Evolutionary conservation across 2,888 invertebrate genomes (phyloP), one percentile per base, ranked within the genome.

Genomic region (Athripsodes cinereus): DNA sequence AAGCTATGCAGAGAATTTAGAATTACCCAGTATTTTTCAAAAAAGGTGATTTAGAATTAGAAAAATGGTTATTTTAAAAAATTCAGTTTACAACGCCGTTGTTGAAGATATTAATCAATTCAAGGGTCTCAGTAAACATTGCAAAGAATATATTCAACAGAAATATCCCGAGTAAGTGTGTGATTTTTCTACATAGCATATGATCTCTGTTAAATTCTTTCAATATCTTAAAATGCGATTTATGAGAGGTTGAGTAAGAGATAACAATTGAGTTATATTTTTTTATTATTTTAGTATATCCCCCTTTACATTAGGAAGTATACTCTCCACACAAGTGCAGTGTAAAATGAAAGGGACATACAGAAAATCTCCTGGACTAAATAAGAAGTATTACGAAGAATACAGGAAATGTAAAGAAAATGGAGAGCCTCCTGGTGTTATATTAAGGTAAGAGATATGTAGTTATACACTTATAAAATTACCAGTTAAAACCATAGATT

Each of bases 281-380:
- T 26, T 26, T 26, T 3, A 26, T 26, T 26, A 26, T 26, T 26
- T 26, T 26, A 86, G 86, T 48, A 70, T 87, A 55, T 78, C 81
- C 51, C 69, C 77, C 48, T 72, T 78, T 53, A 85, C 89, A 0
- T 67, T 91, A 35, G 83, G 83, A 55, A 88, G 90, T 69, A 89
- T 92, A 65, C 70, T 88, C 58, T 81, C 83, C 22, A 74, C 82
- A 48, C 81, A 88, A 66, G 78, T 85, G 49, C 83, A 84, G 68
- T 78, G 81, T 65, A 78, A 79, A 59, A 83, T 86, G 79, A 88
- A 85, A 69, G 72, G 73, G 11, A 82, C 76, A 60, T 84, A 86
- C 67, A 73, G 78, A 63, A 83, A 81, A 65, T 79, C 83, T 34
- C 82, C 83, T 53, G 73, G 76, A 8, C 78, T 78, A 58, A 81